Evolutionary conservation across 64 coral and sea anemone genomes (phyloP).

Genomic region (Hydrozoanthus tunicans): DNA sequence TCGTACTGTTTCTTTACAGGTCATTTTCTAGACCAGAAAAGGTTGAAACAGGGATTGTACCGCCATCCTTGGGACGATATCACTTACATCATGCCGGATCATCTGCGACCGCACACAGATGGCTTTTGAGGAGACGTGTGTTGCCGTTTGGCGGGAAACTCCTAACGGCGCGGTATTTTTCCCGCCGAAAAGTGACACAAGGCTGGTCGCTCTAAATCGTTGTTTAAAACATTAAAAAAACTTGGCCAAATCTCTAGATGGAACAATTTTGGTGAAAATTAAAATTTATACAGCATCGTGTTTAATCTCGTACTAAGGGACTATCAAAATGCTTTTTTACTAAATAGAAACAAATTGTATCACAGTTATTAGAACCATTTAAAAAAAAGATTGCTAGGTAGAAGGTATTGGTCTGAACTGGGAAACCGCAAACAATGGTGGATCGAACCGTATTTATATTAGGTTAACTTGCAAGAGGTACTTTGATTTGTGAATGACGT

Average conservation of each 20-base stretch:
- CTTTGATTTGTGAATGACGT: too few relatives aligned
- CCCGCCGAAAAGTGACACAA: neutral
- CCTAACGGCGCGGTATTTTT: neutral
- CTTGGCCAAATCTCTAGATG: neutral
- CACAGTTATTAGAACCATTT: too few relatives aligned
- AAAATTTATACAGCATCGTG: too few relatives aligned
- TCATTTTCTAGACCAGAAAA: conserved; percentile 98
- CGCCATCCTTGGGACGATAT: conserved; percentile 99
- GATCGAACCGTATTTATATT: too few relatives aligned
- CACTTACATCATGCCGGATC: conserved; percentile 97
- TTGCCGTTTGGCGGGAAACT: neutral
- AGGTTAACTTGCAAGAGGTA: too few relatives aligned
- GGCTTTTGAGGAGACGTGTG: conserved; percentile 48
- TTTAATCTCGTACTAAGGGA: too few relatives aligned
- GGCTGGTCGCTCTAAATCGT: neutral
- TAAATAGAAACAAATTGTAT: too few relatives aligned
- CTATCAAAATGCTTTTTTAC: too few relatives aligned
- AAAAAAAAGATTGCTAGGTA: too few relatives aligned
- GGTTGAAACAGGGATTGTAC: conserved; percentile 90
- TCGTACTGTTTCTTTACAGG: conserved; percentile 61
- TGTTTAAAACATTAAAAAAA: neutral
- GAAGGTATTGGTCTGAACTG: too few relatives aligned
- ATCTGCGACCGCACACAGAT: conserved; percentile 79
- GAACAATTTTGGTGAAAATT: neutral
- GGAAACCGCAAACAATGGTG: too few relatives aligned